Conservation (phyloP, 2,797 vertebrate species). For the Siniperca obscura region DNA sequence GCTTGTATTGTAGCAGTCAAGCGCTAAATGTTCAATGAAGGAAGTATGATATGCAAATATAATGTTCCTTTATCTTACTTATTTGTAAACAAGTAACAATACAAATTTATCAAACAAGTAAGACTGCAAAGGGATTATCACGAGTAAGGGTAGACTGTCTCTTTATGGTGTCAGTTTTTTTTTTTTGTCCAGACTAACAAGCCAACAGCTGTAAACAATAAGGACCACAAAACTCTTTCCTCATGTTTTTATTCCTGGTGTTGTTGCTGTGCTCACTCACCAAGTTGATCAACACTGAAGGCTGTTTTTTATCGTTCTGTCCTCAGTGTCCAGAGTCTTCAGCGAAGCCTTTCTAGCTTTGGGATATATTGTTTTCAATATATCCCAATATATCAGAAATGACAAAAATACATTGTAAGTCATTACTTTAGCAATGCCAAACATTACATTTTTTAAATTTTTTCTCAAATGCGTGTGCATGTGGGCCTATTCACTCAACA, state of each 20-base stretch:
- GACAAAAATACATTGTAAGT: neutral
- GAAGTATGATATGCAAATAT: neutral
- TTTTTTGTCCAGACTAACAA: neutral
- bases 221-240: slow-evolving; percentile 34
- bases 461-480: neutral
- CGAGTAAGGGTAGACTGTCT: neutral
- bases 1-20: neutral
- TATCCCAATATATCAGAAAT: neutral
- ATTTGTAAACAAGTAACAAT: neutral
- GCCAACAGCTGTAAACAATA: slow-evolving; percentile 42
- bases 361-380: neutral
- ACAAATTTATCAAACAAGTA: neutral
- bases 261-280: slow-evolving; percentile 30
- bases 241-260: slow-evolving; percentile 36
- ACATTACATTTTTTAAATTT: neutral
- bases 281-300: slow-evolving; percentile 7
- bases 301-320: neutral
- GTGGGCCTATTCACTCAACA: neutral
- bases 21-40: neutral
- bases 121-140: neutral
- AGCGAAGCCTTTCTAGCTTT: neutral
- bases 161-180: neutral
- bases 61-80: neutral
- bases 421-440: neutral
- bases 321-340: neutral